phyloP scores from a whole-genome alignment of 2,797 vertebrate genomes.

The Rhinichthys osculus region DNA sequence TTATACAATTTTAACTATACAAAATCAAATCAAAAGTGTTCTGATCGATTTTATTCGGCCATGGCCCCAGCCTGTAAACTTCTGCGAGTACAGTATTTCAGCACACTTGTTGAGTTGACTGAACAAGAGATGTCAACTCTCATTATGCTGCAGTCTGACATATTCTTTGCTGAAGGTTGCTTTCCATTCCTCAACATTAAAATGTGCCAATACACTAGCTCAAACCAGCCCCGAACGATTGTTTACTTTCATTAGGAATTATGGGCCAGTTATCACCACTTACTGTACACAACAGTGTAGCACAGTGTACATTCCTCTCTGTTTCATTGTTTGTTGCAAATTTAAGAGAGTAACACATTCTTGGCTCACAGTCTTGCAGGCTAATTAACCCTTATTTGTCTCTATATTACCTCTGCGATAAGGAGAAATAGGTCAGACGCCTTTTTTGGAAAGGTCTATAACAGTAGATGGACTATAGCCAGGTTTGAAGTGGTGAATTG shows the following conservation, averaged over 20 bases:
- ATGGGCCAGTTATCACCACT: neutral
- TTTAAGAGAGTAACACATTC: slow-evolving; percentile 3
- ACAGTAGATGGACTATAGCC: slow-evolving; percentile 24
- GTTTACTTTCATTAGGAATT: slow-evolving; percentile 5
- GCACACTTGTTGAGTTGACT: slow-evolving; percentile 1
- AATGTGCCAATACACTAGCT: neutral
- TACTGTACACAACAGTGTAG: neutral
- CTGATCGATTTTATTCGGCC: neutral
- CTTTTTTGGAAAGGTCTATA: slow-evolving; percentile 52
- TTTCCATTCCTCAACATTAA: neutral
- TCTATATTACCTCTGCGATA: slow-evolving; percentile 13
- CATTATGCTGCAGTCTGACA: neutral
- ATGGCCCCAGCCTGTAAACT: neutral
- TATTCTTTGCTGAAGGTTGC: neutral
- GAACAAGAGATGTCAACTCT: slow-evolving; percentile 10
- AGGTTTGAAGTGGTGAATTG: slow-evolving; percentile 30
- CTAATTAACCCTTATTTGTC: slow-evolving; percentile 43
- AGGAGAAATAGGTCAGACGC: slow-evolving; percentile 28
- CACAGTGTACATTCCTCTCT: neutral
- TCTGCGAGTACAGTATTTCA: neutral
- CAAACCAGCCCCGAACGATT: neutral
- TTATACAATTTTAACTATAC: neutral
- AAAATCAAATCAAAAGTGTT: neutral
- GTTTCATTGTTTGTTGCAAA: slow-evolving; percentile 17
- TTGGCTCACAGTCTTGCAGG: slow-evolving; percentile 14